Evolutionary conservation across 2,888 invertebrate species (phyloP).

Genomic region (Campoplex nolae): DNA sequence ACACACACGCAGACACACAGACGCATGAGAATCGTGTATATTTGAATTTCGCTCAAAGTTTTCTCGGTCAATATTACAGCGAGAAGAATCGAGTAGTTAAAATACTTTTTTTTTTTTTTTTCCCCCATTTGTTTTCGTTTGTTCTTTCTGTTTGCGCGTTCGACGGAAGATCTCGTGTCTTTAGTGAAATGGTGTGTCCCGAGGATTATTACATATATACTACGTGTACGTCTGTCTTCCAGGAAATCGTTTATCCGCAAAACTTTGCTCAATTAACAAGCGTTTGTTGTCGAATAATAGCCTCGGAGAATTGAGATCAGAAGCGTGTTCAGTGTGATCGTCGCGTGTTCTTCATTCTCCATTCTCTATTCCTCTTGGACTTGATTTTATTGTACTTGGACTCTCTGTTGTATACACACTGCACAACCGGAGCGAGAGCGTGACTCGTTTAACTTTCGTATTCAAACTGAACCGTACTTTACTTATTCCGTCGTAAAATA

Average conservation of each 20-base stretch:
- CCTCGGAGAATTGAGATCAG: slow-evolving; percentile 51
- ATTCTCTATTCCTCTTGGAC: slow-evolving; percentile 34
- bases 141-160: not conserved
- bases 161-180: not conserved
- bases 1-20: not conserved
- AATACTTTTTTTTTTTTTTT: slow-evolving; percentile 1
- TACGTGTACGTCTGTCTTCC: not conserved
- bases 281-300: slow-evolving; percentile 39
- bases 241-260: slow-evolving; percentile 56
- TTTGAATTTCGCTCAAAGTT: slow-evolving; percentile 13
- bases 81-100: not conserved
- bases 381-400: slow-evolving; percentile 60
- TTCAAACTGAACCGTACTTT: slow-evolving; percentile 41
- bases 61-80: slow-evolving; percentile 29
- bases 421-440: slow-evolving; percentile 56
- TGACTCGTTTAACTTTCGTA: slow-evolving; percentile 64
- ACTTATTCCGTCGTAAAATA: slow-evolving; percentile 4
- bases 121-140: too few species aligned
- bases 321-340: slow-evolving; percentile 58
- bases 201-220: not conserved
- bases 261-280: slow-evolving; percentile 61
- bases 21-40: not conserved
- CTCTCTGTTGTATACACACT: slow-evolving; percentile 10
- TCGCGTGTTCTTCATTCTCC: slow-evolving; percentile 44
- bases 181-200: not conserved